These are phyloP conservation scores for Reinhardtius hippoglossoides DNA, from an alignment of 2,113 vertebrate species.

Conservation along the genomic window DNA sequence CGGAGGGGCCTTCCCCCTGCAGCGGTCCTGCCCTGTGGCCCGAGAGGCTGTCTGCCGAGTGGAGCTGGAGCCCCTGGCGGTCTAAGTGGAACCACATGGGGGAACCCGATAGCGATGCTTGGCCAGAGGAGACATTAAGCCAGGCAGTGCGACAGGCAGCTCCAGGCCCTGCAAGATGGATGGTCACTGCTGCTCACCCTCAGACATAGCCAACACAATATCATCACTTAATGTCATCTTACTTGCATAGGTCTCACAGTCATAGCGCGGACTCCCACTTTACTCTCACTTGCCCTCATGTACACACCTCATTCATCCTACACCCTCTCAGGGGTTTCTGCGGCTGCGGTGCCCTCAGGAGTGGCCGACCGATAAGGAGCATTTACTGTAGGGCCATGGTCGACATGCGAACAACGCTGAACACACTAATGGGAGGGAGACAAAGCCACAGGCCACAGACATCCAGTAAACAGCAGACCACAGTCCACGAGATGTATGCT, in stretches of 20 bases:
- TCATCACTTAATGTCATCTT: background rate
- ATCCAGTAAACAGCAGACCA: constrained; percentile 83
- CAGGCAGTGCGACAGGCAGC: constrained; percentile 48
- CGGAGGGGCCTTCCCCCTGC: constrained; percentile 24
- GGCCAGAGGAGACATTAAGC: constrained; percentile 64
- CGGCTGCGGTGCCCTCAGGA: constrained; percentile 73
- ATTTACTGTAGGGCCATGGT: constrained; percentile 79
- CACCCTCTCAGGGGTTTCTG: constrained; percentile 69
- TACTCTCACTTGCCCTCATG: constrained; percentile 30
- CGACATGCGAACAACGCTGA: constrained; percentile 76
- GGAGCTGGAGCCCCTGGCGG: constrained; percentile 65
- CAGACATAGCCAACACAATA: background rate
- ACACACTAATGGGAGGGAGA: constrained; percentile 81
- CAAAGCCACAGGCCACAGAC: constrained; percentile 85
- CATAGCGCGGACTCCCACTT: constrained; percentile 31
- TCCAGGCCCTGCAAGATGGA: constrained; percentile 51
- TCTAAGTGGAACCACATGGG: constrained; percentile 79
- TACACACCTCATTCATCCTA: constrained; percentile 66
- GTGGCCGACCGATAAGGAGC: constrained; percentile 76
- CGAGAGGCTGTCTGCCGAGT: constrained; percentile 61
- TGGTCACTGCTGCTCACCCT: constrained; percentile 51
- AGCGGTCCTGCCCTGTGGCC: constrained; percentile 54
- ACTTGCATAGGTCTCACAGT: background rate
- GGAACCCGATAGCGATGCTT: constrained; percentile 70
- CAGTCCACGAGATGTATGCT: constrained; percentile 77